Conservation (phyloP, 2,113 vertebrate species). For the Chauna torquata region DNA sequence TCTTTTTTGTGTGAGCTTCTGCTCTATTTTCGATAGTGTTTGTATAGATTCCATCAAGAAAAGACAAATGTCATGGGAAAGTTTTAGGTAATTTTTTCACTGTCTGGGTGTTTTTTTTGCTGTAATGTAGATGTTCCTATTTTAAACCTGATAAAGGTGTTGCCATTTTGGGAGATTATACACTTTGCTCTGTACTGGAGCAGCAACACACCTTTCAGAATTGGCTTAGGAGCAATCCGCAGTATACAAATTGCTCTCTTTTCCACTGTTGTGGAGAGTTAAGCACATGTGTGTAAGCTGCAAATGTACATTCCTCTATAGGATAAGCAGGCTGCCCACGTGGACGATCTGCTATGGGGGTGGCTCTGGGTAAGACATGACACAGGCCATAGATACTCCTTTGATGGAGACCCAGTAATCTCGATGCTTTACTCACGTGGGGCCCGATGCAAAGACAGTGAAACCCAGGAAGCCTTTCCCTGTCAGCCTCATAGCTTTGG, state of each 20-base stretch:
- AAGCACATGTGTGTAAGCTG: slow-evolving; percentile 28
- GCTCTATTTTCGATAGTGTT: not conserved
- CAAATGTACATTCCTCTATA: slow-evolving; percentile 28
- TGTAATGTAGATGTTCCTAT: not conserved
- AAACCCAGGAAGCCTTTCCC: not conserved
- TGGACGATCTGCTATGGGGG: slow-evolving; percentile 55
- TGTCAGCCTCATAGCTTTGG: not conserved
- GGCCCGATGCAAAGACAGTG: not conserved
- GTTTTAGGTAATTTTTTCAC: not conserved
- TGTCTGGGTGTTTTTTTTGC: not conserved
- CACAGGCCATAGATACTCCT: slow-evolving; percentile 23
- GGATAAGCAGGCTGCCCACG: slow-evolving; percentile 25
- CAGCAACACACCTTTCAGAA: not conserved
- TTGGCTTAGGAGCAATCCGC: not conserved
- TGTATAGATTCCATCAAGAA: not conserved
- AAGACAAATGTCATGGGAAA: not conserved
- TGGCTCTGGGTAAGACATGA: slow-evolving; percentile 42
- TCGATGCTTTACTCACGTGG: not conserved
- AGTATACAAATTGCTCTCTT: not conserved
- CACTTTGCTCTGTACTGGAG: not conserved
- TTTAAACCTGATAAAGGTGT: not conserved
- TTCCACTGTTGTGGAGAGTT: slow-evolving; percentile 28
- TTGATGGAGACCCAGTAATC: not conserved
- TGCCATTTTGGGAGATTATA: not conserved
- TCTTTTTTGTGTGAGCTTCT: not conserved